These are phyloP conservation scores for Phytoseiulus persimilis DNA, from an alignment of 2,888 invertebrate genomes.

Conservation along the genomic window DNA sequence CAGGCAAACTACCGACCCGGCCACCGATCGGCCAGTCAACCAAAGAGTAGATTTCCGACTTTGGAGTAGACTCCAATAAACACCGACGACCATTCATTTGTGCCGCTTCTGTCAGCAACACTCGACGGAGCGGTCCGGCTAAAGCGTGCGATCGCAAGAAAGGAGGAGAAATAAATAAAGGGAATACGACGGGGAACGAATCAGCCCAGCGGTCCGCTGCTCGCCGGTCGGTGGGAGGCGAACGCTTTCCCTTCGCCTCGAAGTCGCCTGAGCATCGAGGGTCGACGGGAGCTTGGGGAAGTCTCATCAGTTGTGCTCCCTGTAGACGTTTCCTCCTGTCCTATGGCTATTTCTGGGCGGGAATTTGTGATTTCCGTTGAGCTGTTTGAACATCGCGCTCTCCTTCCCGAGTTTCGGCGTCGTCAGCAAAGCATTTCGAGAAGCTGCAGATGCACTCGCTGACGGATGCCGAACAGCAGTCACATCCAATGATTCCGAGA, in stretches of 20 bases:
- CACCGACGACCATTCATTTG: constrained; percentile 5
- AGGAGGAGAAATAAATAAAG: not conserved
- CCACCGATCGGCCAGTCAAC: not conserved
- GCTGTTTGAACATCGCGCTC: too few relatives aligned
- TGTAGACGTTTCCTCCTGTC: too few relatives aligned
- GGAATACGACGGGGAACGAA: not conserved
- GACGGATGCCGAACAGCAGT: too few relatives aligned
- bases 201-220: not conserved
- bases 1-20: constrained; percentile 5
- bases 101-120: not conserved
- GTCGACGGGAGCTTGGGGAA: too few relatives aligned
- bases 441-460: too few relatives aligned
- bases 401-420: too few relatives aligned
- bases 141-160: not conserved
- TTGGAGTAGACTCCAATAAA: constrained; percentile 5
- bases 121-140: not conserved
- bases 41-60: constrained; percentile 5
- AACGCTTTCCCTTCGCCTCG: not conserved
- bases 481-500: too few relatives aligned
- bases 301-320: too few relatives aligned
- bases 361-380: too few relatives aligned
- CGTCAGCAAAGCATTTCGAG: too few relatives aligned
- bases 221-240: not conserved
- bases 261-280: not conserved
- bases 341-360: too few relatives aligned